phyloP scores from a whole-genome alignment of 2,113 vertebrate genomes.

The Mystacornis crossleyi region DNA sequence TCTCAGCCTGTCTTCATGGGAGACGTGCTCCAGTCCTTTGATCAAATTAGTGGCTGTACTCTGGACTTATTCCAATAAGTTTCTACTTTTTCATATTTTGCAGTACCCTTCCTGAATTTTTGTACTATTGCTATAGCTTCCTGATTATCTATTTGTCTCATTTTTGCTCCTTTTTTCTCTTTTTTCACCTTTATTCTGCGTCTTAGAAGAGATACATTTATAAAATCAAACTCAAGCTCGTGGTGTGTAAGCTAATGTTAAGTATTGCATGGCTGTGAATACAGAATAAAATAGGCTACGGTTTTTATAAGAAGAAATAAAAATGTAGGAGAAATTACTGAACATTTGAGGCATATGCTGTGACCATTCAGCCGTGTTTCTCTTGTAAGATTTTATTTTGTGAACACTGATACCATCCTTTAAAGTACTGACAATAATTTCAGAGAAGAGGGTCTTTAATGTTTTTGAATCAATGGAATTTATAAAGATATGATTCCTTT shows the following conservation, averaged over 20 bases:
- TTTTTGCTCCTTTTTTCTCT: background rate
- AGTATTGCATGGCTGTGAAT: background rate
- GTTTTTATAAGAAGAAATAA: background rate
- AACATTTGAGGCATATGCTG: background rate
- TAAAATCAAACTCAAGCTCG: background rate
- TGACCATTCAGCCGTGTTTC: background rate
- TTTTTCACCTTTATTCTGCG: background rate
- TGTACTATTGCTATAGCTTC: background rate
- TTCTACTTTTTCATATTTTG: background rate
- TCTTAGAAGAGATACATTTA: background rate
- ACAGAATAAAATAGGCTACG: background rate
- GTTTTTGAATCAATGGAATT: conserved; percentile 20
- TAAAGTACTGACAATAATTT: background rate
- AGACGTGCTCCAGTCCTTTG: background rate
- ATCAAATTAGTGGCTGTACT: background rate
- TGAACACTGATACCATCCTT: background rate
- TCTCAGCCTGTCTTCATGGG: background rate
- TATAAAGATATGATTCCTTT: background rate
- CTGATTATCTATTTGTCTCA: background rate
- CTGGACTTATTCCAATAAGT: background rate
- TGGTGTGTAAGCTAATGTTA: background rate
- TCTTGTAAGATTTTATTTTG: background rate
- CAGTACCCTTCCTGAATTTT: background rate
- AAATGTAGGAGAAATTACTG: background rate
- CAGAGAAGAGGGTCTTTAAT: background rate